Evolutionary conservation across 2,113 vertebrate species (phyloP), one percentile per base, ranked within the genome.

Genomic region (Maccullochella peelii): DNA sequence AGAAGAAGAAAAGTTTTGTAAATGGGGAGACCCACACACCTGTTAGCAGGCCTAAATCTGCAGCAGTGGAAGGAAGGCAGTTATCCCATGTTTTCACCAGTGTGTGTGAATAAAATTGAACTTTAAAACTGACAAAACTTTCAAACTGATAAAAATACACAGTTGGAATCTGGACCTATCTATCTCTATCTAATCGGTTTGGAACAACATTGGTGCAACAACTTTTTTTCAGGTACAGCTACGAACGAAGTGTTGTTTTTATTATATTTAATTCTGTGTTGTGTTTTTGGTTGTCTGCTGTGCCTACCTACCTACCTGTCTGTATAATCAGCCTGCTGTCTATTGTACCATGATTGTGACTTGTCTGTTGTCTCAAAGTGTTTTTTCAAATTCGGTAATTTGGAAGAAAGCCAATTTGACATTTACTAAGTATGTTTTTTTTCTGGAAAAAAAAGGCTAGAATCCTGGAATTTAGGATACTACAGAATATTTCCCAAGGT

Each of bases 381-480:
- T 33, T 33, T 2, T 33, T 2, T 33, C 30, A 33, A 33, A 33
- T 33, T 33, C 30, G 30, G 30, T 33, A 33, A 33, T 33, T 33
- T 33, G 30, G 30, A 33, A 33, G 30, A 33, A 33, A 33, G 30
- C 30, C 30, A 33, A 33, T 2, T 33, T 33, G 30, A 33, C 2
- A 33, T 33, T 2, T 33, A 33, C 30, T 33, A 33, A 33, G 3
- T 3, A 3, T 33, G 30, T 2, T 2, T 33, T 33, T 3, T 33
- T 3, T 33, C 30, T 3, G 30, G 30, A 3, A 2, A 2, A 33
- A 33, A 33, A 3, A 33, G 2, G 3, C 3, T 2, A 2, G 3
- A 33, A 3, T 33, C 3, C 59, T 61, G 27, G 30, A 33, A 9
- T 61, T 61, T 33, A 20, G 7, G 16, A 36, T 61, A 33, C 16